These are phyloP conservation scores for Orcinus orca DNA, from an alignment of 2,113 vertebrate species.

Conservation along the genomic window DNA sequence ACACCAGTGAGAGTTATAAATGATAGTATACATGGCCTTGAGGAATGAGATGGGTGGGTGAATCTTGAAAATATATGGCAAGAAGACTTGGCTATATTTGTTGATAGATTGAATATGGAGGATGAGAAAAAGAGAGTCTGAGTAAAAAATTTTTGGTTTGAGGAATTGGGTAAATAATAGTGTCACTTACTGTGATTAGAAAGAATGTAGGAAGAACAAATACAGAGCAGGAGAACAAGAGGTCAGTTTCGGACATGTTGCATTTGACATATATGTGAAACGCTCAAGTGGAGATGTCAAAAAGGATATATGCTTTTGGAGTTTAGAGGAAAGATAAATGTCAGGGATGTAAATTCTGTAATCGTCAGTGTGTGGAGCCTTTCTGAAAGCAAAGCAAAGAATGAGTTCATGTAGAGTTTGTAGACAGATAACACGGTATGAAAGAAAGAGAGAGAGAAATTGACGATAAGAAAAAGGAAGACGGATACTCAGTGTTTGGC, in stretches of 20 bases:
- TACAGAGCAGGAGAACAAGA: neutral
- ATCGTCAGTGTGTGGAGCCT: neutral
- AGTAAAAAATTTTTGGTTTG: neutral
- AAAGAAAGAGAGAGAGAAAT: neutral
- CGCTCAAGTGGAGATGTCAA: neutral
- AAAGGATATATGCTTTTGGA: neutral
- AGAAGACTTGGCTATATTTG: neutral
- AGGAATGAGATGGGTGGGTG: neutral
- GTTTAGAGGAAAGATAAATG: neutral
- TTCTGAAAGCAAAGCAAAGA: neutral
- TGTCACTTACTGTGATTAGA: neutral
- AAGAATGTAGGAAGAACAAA: neutral
- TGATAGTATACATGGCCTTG: fast-evolving
- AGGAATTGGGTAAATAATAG: neutral
- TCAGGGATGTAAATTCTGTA: neutral
- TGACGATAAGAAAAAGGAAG: neutral
- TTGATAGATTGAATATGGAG: neutral
- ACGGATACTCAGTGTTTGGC: neutral
- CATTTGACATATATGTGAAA: neutral
- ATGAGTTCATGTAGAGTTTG: neutral
- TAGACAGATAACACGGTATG: neutral
- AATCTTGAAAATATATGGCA: neutral
- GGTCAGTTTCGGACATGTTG: neutral
- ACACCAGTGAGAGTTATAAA: neutral
- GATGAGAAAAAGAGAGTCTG: neutral